Evolutionary conservation across 2,888 invertebrate species (phyloP), one percentile per base, ranked within the genome.

Genomic region (Cephonodes hylas): DNA sequence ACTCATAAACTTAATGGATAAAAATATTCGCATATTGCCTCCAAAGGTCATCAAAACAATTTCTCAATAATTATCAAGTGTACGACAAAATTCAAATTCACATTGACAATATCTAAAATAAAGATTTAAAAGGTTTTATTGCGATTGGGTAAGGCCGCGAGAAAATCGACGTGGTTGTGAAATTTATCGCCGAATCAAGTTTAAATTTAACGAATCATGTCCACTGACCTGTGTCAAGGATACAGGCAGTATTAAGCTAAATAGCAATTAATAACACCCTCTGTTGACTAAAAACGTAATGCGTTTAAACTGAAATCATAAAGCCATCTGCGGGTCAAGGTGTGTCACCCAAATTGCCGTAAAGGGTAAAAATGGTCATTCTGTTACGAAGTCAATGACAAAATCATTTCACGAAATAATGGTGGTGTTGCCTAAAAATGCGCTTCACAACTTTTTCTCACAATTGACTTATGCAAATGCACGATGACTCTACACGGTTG

Each of bases 271-370:
- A 58, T 63, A 60, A 60, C 65, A 61, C 45, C 34, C n/a, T 46
- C 45, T 48, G 58, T 60, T 62, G 65, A 71, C 70, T 69, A 70
- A 56, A n/a, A 42, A 45, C 15, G 10, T 60, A 64, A 67, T 62
- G 48, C 58, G 34, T 62, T 64, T 42, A 61, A 63, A 64, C 64
- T 53, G 62, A 75, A 74, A 73, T 75, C 71, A 70, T 68, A 71
- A 73, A 71, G 34, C 62, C 62, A 75, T 75, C 72, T 71, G 66
- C 58, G 63, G 67, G 74, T 75, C 74, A 75, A 63, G 74, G 74
- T 62, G 57, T 59, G 45, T 59, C 48, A 60, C 45, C 31, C 65
- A 67, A 69, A 56, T 65, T 58, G 62, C 8, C 46, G 62, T 65
- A 56, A 48, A 56, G 60, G 57, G 63, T 65, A 61, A 61, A 56